These are phyloP conservation scores for Thaumatotibia leucotreta DNA, from an alignment of 1,140 invertebrate species.

Conservation along the genomic window DNA sequence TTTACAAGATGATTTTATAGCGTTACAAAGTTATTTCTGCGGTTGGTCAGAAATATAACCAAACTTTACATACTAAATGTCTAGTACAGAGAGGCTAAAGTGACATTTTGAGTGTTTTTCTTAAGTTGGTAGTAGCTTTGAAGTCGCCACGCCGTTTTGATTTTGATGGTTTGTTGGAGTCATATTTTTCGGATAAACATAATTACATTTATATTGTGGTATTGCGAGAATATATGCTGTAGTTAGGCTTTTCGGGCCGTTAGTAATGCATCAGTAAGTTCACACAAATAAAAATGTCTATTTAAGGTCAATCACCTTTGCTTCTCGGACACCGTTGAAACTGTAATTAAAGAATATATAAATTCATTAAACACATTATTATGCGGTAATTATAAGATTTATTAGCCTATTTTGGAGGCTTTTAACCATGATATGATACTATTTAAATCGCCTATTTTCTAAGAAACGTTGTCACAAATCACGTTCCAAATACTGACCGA, in stretches of 20 bases:
- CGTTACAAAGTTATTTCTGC: background rate
- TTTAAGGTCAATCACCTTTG: background rate
- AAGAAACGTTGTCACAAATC: too few relatives aligned
- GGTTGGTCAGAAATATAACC: background rate
- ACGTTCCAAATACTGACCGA: too few relatives aligned
- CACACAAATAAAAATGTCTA: background rate
- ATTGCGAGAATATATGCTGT: background rate
- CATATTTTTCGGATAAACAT: background rate
- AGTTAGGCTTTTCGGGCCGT: background rate
- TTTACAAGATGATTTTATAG: slow-evolving; percentile 62
- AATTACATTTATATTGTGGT: background rate
- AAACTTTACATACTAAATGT: background rate
- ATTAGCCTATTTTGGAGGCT: too few relatives aligned
- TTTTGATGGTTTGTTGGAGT: slow-evolving; percentile 43
- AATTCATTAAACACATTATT: too few relatives aligned
- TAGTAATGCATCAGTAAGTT: background rate
- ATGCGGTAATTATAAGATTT: too few relatives aligned
- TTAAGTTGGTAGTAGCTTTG: background rate
- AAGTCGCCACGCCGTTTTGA: slow-evolving; percentile 48
- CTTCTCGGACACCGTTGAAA: background rate
- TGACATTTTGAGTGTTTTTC: background rate
- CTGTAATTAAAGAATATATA: too few relatives aligned
- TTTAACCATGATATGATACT: too few relatives aligned
- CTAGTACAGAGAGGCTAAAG: background rate
- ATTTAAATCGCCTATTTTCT: too few relatives aligned